Conservation (phyloP, 2,113 vertebrate species). For the Elaphurus davidianus region DNA sequence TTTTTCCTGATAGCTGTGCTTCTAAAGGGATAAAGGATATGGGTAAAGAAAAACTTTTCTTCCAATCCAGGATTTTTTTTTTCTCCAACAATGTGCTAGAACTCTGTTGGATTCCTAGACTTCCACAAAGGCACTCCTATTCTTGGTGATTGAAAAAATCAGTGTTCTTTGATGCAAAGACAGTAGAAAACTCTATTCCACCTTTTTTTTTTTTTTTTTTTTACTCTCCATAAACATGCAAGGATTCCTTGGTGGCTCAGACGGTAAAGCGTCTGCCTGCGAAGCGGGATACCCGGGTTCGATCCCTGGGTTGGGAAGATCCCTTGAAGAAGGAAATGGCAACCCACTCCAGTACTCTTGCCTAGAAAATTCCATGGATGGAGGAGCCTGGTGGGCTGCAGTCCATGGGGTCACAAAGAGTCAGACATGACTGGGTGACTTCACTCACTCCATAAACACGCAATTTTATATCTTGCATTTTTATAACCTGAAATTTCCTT, state of each 20-base stretch:
- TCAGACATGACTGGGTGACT: neutral
- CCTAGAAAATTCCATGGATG: neutral
- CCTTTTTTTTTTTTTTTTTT: neutral
- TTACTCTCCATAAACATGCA: neutral
- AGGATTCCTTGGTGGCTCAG: neutral
- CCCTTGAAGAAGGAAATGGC: neutral
- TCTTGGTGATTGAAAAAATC: neutral
- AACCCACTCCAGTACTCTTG: neutral
- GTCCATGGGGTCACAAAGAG: neutral
- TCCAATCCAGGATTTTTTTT: neutral
- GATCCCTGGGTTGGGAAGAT: neutral
- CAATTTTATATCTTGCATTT: neutral
- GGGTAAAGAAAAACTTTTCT: neutral
- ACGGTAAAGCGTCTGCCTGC: fast-evolving
- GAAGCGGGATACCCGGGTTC: neutral
- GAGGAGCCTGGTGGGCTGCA: neutral
- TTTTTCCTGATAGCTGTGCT: neutral
- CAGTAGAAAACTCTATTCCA: neutral
- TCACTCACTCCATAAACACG: neutral
- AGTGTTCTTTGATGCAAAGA: neutral
- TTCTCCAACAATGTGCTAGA: neutral
- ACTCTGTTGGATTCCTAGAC: neutral
- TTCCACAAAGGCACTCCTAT: neutral
- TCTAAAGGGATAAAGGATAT: neutral
- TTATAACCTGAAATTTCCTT: neutral